phyloP scores from a whole-genome alignment of 2,888 invertebrate species.

The Folsomia candida region DNA sequence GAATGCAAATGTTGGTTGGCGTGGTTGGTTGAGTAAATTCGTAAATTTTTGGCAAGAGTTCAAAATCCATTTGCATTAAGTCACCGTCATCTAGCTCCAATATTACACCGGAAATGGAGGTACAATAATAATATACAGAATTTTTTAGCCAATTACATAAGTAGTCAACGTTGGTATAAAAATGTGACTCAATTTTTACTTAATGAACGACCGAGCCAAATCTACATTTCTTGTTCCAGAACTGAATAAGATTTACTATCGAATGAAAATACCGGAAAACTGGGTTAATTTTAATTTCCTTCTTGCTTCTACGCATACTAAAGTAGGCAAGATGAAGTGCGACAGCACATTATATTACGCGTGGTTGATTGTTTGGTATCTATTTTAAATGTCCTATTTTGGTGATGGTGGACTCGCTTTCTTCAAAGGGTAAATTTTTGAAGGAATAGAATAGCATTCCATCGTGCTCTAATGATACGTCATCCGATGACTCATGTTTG shows the following conservation, averaged over 20 bases:
- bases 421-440: too few relatives aligned
- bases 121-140: conserved; percentile 3
- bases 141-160: neutral
- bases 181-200: neutral
- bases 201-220: conserved; percentile 5
- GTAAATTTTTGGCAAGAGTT: neutral
- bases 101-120: conserved; percentile 4
- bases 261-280: neutral
- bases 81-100: neutral
- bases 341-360: too few relatives aligned
- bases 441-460: too few relatives aligned
- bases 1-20: neutral
- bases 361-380: too few relatives aligned
- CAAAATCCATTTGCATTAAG: conserved; percentile 5
- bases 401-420: too few relatives aligned
- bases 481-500: too few relatives aligned
- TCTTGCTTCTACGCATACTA: too few relatives aligned
- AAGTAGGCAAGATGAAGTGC: too few relatives aligned
- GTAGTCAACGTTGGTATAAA: neutral
- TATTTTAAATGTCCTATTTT: too few relatives aligned
- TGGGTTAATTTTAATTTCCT: neutral
- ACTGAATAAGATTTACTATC: conserved; percentile 5
- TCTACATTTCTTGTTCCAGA: conserved; percentile 5
- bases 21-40: neutral
- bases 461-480: too few relatives aligned